A percentile compares a stretch with the other conserved stretches of the same genome.
Evolutionary conservation across 1,140 invertebrate genomes (phyloP).

Genomic region (Lineus longissimus): DNA sequence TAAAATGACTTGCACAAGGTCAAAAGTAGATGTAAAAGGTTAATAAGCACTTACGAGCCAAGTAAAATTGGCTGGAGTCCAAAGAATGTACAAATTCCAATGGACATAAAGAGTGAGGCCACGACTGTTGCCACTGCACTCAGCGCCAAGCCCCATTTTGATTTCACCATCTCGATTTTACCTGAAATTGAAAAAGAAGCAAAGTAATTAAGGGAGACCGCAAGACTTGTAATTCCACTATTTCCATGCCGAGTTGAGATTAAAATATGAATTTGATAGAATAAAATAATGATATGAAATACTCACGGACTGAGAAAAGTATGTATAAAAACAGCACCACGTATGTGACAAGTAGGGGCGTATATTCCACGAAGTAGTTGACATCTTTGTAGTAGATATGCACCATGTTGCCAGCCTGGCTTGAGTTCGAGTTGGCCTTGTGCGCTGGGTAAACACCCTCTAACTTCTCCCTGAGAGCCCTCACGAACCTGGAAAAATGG

Average conservation of each 20-base stretch:
- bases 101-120: slow-evolving; percentile 85
- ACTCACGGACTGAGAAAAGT: slow-evolving; percentile 89
- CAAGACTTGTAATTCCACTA: not conserved
- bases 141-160: slow-evolving; percentile 84
- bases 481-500: slow-evolving; percentile 65
- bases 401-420: slow-evolving; percentile 43
- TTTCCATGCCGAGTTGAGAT: too few relatives aligned
- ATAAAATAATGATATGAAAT: slow-evolving; percentile 1
- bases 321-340: slow-evolving; percentile 83
- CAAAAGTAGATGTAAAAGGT: too few relatives aligned
- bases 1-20: too few relatives aligned
- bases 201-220: not conserved
- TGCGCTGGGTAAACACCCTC: slow-evolving; percentile 66
- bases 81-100: slow-evolving; percentile 90
- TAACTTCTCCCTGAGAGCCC: slow-evolving; percentile 69
- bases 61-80: slow-evolving; percentile 61
- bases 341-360: slow-evolving; percentile 80
- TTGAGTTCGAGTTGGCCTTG: slow-evolving; percentile 52
- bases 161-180: slow-evolving; percentile 65
- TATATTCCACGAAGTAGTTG: slow-evolving; percentile 80
- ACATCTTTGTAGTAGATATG: slow-evolving; percentile 60
- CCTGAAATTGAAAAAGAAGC: slow-evolving; percentile 27
- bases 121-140: slow-evolving; percentile 84
- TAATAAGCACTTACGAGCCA: slow-evolving; percentile 46
- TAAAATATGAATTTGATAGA: too few relatives aligned